These are phyloP conservation scores for Iphiclides podalirius DNA, from an alignment of 2,888 invertebrate genomes.

Conservation along the genomic window DNA sequence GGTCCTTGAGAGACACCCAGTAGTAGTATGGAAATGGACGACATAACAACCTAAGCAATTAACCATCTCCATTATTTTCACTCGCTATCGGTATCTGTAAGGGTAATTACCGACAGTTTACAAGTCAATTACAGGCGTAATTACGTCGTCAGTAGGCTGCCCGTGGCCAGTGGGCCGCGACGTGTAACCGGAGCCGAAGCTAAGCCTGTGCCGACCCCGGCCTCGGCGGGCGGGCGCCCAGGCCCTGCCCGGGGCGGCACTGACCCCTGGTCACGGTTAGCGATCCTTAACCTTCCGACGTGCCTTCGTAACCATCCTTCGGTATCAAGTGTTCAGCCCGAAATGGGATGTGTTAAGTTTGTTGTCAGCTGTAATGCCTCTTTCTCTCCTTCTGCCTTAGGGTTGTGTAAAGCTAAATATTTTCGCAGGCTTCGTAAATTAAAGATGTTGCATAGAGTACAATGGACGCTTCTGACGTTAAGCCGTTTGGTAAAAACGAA, in stretches of 20 bases:
- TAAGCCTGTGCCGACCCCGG: constrained; percentile 4
- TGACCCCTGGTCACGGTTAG: constrained; percentile 2
- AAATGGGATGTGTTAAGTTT: neutral
- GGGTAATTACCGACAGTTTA: too few relatives aligned
- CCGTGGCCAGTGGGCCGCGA: neutral
- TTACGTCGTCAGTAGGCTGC: neutral
- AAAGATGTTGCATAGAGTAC: too few relatives aligned
- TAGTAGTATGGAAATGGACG: too few relatives aligned
- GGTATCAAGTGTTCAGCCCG: neutral
- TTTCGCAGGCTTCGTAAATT: too few relatives aligned
- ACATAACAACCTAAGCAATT: too few relatives aligned
- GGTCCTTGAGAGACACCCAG: too few relatives aligned
- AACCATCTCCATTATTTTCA: too few relatives aligned
- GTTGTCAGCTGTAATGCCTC: too few relatives aligned
- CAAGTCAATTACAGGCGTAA: neutral
- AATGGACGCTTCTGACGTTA: too few relatives aligned
- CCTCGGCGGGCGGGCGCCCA: constrained; percentile 1
- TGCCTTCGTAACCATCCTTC: neutral
- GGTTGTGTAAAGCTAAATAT: too few relatives aligned
- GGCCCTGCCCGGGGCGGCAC: neutral
- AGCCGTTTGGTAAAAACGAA: too few relatives aligned
- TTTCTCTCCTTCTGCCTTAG: neutral
- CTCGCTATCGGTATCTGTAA: too few relatives aligned
- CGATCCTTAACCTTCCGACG: constrained; percentile 12
- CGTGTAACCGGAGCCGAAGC: neutral